Percentiles rank a stretch among this genome's conserved stretches.
phyloP scores from a whole-genome alignment of 2,113 vertebrate genomes.

The Neolamprologus variostigma region DNA sequence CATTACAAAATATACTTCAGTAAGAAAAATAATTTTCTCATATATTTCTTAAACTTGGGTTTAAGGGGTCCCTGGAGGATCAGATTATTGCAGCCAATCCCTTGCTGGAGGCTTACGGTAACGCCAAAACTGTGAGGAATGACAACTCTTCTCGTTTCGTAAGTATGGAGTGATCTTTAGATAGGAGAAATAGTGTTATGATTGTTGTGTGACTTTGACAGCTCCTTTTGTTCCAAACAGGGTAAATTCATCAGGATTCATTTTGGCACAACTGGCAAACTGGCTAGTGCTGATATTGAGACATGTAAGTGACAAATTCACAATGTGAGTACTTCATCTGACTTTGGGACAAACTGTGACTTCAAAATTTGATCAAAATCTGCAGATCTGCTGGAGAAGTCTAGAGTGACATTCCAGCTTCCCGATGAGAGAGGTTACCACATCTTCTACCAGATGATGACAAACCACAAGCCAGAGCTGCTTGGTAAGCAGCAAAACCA shows the following conservation, averaged over 20 bases:
- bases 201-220: background rate
- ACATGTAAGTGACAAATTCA: slow-evolving; percentile 40
- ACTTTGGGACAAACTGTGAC: background rate
- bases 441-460: slow-evolving; percentile 65
- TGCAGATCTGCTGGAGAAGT: slow-evolving; percentile 62
- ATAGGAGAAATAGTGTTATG: background rate
- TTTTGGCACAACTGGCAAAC: slow-evolving; percentile 50
- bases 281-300: slow-evolving; percentile 61
- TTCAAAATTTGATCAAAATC: background rate
- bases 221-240: slow-evolving; percentile 4
- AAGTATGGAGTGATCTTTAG: slow-evolving; percentile 9
- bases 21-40: background rate
- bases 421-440: slow-evolving; percentile 59
- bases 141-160: slow-evolving; percentile 63
- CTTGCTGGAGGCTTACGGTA: slow-evolving; percentile 59
- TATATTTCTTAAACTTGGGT: background rate
- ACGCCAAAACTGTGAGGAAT: slow-evolving; percentile 58
- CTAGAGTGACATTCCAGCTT: slow-evolving; percentile 59
- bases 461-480: slow-evolving; percentile 51
- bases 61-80: slow-evolving; percentile 50
- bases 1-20: background rate
- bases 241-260: slow-evolving; percentile 65
- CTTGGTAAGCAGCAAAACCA: slow-evolving; percentile 15
- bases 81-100: slow-evolving; percentile 61
- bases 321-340: background rate